phyloP scores from a whole-genome alignment of 2,797 vertebrate species.

The Malurus splendens region DNA sequence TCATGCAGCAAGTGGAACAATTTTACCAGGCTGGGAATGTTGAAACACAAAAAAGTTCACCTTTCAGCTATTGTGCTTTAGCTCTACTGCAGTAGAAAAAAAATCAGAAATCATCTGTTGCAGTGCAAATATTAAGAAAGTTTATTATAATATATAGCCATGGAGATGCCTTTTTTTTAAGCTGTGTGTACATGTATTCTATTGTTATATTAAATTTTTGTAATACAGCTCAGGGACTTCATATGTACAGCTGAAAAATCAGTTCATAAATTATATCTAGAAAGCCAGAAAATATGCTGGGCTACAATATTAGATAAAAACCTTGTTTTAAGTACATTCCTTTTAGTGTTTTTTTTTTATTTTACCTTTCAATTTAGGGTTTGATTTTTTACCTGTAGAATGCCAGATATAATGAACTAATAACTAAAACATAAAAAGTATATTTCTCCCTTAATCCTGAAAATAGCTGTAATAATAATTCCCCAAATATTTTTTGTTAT shows the following conservation, averaged over 20 bases:
- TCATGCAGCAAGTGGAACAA: conserved; percentile 45
- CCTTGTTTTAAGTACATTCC: conserved; percentile 17
- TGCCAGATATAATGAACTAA: not conserved
- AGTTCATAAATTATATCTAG: conserved; percentile 39
- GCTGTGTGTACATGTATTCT: not conserved
- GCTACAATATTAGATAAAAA: conserved; percentile 4
- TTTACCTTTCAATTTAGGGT: not conserved
- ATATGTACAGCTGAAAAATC: conserved; percentile 42
- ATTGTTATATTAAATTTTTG: conserved; percentile 51
- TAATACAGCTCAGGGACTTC: conserved; percentile 53
- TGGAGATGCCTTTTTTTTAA: not conserved
- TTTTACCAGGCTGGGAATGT: conserved; percentile 61
- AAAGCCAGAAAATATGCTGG: conserved; percentile 27
- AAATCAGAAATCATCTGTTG: conserved; percentile 48
- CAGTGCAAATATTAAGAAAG: conserved; percentile 6
- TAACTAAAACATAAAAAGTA: not conserved
- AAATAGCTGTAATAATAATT: conserved; percentile 44
- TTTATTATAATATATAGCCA: not conserved
- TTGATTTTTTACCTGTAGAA: conserved; percentile 34
- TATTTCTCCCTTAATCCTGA: conserved; percentile 27
- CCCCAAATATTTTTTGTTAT: not conserved
- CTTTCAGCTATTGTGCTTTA: conserved; percentile 56
- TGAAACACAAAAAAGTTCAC: conserved; percentile 59
- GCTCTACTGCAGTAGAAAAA: not conserved
- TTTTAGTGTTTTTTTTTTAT: not conserved